These are phyloP conservation scores for Pogoniulus pusillus DNA, from an alignment of 2,797 vertebrate species.

Conservation along the genomic window DNA sequence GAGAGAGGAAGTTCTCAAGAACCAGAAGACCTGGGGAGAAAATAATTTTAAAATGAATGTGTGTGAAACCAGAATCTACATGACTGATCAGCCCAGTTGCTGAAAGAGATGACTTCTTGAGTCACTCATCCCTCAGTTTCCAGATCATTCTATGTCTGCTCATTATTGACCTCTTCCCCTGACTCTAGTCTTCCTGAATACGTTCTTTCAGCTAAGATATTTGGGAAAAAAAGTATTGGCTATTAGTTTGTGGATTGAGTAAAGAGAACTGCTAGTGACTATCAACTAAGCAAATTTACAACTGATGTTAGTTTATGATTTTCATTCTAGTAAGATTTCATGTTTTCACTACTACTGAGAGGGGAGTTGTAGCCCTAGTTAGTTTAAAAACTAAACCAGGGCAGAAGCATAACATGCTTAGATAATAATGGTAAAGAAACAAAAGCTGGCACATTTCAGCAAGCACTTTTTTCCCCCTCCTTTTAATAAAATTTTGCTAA, in stretches of 20 bases:
- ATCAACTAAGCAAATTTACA: not conserved
- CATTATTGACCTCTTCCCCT: not conserved
- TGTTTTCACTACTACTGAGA: not conserved
- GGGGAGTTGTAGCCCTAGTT: not conserved
- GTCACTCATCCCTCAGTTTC: not conserved
- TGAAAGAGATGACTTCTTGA: not conserved
- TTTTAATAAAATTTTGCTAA: not conserved
- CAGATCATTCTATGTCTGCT: not conserved
- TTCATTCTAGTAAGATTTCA: not conserved
- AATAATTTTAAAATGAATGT: not conserved
- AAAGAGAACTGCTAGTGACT: not conserved
- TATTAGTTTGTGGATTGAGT: not conserved
- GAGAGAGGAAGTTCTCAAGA: slow-evolving; percentile 34
- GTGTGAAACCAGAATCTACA: not conserved
- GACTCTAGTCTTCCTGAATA: not conserved
- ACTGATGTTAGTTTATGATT: not conserved
- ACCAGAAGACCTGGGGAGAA: not conserved
- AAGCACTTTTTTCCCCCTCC: not conserved
- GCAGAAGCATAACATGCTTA: not conserved
- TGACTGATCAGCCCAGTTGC: not conserved
- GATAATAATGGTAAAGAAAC: not conserved
- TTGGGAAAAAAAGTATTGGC: not conserved
- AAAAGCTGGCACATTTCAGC: not conserved
- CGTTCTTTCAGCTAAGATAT: not conserved
- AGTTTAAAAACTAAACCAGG: not conserved